Conservation (phyloP, 2,113 vertebrate species). For the Strigops habroptila region DNA sequence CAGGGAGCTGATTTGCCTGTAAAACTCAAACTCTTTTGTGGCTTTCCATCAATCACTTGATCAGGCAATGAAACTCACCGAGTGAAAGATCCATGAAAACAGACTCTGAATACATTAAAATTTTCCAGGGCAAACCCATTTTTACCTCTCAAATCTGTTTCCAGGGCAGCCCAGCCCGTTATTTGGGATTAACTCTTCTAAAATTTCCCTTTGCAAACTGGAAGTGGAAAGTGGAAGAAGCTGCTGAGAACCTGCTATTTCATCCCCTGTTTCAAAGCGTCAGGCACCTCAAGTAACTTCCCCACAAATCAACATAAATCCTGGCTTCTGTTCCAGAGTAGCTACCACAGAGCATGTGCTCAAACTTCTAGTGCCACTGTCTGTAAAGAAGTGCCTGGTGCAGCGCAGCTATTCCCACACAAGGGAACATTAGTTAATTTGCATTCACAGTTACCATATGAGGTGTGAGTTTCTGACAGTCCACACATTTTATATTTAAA, state of each 20-base stretch:
- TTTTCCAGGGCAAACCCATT: constrained; percentile 3
- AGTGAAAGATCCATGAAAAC: constrained; percentile 1
- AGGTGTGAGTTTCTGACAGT: constrained; percentile 60
- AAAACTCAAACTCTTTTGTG: background rate
- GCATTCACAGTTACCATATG: constrained; percentile 63
- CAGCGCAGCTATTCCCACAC: constrained; percentile 50
- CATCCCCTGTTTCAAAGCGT: background rate
- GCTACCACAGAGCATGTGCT: constrained; percentile 6
- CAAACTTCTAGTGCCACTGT: constrained; percentile 46
- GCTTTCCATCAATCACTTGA: constrained; percentile 26
- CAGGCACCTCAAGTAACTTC: background rate
- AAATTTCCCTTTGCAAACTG: background rate
- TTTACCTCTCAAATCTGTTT: background rate
- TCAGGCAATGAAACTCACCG: background rate
- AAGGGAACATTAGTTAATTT: constrained; percentile 62
- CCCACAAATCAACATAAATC: background rate
- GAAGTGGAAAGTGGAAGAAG: background rate
- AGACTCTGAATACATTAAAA: constrained; percentile 28
- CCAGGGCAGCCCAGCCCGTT: background rate
- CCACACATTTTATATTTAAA: constrained; percentile 64
- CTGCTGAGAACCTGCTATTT: background rate
- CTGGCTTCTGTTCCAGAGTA: background rate
- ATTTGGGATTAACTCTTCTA: background rate
- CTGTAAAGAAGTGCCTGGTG: constrained; percentile 10
- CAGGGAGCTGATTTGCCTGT: background rate